phyloP scores from a whole-genome alignment of 2,797 vertebrate species.

The Vultur gryphus region DNA sequence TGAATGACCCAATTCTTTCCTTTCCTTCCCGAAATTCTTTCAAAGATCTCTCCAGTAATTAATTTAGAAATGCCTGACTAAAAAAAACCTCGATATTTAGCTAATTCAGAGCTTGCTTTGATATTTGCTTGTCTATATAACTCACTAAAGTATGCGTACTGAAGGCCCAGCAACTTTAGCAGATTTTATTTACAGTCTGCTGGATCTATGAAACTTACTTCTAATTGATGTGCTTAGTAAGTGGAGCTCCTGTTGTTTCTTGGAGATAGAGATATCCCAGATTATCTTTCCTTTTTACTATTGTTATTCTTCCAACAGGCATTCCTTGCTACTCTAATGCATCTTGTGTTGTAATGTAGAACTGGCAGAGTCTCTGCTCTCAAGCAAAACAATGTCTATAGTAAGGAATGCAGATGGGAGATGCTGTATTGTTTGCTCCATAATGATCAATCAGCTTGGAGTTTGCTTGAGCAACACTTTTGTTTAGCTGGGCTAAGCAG shows the following conservation, averaged over 20 bases:
- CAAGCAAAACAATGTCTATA: not conserved
- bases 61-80: not conserved
- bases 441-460: not conserved
- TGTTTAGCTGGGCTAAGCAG: slow-evolving; percentile 15
- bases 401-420: not conserved
- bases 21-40: not conserved
- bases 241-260: not conserved
- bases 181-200: not conserved
- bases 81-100: not conserved
- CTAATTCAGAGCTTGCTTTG: not conserved
- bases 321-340: not conserved
- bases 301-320: not conserved
- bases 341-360: not conserved
- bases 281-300: not conserved
- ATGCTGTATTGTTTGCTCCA: not conserved
- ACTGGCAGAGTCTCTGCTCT: not conserved
- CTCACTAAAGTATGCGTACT: not conserved
- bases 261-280: not conserved
- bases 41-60: not conserved
- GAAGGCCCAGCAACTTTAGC: not conserved
- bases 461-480: slow-evolving; percentile 14
- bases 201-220: not conserved
- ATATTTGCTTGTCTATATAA: not conserved
- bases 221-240: not conserved
- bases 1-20: not conserved